These are phyloP conservation scores for Megalurothrips usitatus DNA, from an alignment of 2,888 invertebrate species.

Conservation along the genomic window DNA sequence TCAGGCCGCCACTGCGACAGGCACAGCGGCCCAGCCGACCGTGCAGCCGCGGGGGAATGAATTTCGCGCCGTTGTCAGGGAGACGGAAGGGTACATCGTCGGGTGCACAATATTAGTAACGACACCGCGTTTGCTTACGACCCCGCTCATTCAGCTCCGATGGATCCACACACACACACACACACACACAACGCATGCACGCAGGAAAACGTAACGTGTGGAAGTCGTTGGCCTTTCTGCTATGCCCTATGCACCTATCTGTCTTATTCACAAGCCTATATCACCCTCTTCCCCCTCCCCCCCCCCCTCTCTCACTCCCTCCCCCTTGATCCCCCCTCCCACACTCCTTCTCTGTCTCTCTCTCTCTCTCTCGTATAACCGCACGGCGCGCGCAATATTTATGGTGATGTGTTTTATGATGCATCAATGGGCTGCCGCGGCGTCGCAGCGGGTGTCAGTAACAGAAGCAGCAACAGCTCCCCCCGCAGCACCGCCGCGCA, in stretches of 20 bases:
- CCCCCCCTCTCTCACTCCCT: neutral
- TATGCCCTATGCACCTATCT: no score
- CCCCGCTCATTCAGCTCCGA: no score
- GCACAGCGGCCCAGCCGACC: neutral
- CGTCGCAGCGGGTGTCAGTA: conserved; percentile 23
- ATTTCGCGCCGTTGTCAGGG: neutral
- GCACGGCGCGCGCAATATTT: conserved; percentile 2
- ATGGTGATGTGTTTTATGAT: conserved; percentile 25
- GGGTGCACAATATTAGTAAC: no score
- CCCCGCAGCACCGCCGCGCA: neutral
- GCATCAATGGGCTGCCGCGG: conserved; percentile 20
- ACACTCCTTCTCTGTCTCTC: neutral
- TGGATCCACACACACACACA: no score
- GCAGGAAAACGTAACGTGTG: no score
- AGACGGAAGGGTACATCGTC: no score
- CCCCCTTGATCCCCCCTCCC: neutral
- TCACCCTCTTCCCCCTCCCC: neutral
- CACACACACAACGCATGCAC: no score
- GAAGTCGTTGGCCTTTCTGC: no score
- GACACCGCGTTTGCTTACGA: no score
- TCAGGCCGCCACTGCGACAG: no score
- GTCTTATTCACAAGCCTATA: neutral
- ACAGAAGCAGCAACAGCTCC: conserved; percentile 1
- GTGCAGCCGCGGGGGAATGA: neutral
- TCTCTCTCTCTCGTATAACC: neutral